Base-by-base conservation (phyloP, 2,113 vertebrate species). In the Podarcis raffonei region DNA sequence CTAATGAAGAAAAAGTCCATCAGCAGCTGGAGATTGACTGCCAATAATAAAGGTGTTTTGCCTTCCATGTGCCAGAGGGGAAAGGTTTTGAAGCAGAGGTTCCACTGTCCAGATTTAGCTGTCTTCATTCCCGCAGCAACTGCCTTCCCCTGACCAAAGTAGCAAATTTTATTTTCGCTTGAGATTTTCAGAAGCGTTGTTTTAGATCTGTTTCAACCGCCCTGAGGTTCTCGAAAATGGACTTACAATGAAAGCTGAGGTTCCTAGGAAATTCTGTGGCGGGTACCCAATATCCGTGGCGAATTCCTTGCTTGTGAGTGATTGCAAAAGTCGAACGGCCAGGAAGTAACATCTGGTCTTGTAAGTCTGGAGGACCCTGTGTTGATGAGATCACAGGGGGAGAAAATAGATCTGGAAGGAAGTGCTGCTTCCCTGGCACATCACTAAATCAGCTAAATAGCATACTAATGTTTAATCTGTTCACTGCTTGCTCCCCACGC, bases 391-490 rank as follows among this genome's bases (percentile, higher is more conserved):
- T 83, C 57, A 76, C 18, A 65, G 27, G 32, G 5, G 3, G 57
- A 3, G 30, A 27, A 22, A 59, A 48, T 1, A 72, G 15, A 23
- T 37, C 48, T 57, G 15, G 69, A 80, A 35, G 81, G 7, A 91
- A 93, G 23, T 35, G 81, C 2, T 83, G 32, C 74, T 88, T 94
- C 12, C 57, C 39, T 72, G 84, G 42, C 74, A 15, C 20, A 12
- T 42, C 48, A 53, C 32, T 15, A 39, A 30, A 7, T 75, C 0
- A 0, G 20, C 71, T 65, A 37, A 77, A 66, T 18, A 66, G 32
- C 68, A 22, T 23, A 22, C 42, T 71, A 18, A 37, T 76, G 84
- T 9, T 1, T 65, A 1, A 11, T 65, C 39, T 13, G 4, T 37
- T 6, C 65, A 23, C 13, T 77, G 20, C 0, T 1, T 6, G 27